These are phyloP conservation scores for Tanypteryx hageni DNA, from an alignment of 2,888 invertebrate genomes.

Conservation along the genomic window DNA sequence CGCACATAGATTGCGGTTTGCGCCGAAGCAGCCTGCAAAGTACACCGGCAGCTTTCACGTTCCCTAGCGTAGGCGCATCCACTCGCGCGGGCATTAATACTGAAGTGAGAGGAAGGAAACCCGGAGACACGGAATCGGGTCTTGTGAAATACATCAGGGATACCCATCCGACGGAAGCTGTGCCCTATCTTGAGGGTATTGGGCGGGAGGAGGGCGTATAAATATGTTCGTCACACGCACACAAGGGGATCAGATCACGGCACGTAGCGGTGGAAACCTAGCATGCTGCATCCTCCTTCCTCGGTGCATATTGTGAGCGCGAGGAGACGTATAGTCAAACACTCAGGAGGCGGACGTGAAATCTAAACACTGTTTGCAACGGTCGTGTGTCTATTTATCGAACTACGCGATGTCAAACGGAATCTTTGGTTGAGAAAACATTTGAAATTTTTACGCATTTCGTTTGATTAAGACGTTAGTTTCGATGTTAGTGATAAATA, in stretches of 20 bases:
- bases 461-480: too few relatives aligned
- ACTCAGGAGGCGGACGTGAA: too few relatives aligned
- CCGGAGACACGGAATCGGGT: background rate
- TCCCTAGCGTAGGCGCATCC: background rate
- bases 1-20: background rate
- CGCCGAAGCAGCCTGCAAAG: background rate
- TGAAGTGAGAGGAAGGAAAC: slow-evolving; percentile 20
- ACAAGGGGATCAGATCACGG: background rate
- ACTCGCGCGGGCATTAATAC: background rate
- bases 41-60: background rate
- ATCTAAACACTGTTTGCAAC: too few relatives aligned
- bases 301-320: background rate
- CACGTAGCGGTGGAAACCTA: background rate
- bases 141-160: slow-evolving; percentile 17
- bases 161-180: background rate
- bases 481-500: too few relatives aligned
- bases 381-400: too few relatives aligned
- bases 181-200: background rate
- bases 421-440: too few relatives aligned
- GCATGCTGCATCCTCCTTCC: background rate
- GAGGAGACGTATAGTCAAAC: background rate
- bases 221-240: background rate
- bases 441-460: too few relatives aligned
- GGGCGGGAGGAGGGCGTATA: background rate
- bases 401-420: too few relatives aligned